Evolutionary conservation across 2,797 vertebrate genomes (phyloP).

Genomic region (Agapornis canus): DNA sequence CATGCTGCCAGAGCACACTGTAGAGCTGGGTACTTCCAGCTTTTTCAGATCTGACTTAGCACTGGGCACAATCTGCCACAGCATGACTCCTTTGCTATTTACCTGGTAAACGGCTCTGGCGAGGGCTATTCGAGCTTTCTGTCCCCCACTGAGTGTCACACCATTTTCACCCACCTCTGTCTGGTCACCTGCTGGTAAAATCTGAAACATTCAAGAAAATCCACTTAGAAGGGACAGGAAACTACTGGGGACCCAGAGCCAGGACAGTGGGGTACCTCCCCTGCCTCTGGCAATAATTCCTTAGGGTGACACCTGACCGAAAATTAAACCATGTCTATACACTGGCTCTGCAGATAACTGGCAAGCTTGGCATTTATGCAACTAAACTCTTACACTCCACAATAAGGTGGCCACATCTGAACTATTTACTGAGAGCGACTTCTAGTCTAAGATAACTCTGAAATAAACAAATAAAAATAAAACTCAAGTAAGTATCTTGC

Average conservation of each 20-base stretch:
- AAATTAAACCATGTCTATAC: neutral
- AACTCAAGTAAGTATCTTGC: neutral
- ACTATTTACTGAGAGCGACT: neutral
- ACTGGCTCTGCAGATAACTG: neutral
- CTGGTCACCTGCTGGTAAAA: constrained; percentile 89
- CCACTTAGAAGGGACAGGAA: neutral
- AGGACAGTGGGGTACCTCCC: neutral
- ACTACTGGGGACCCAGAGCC: neutral
- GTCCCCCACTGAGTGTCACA: constrained; percentile 94
- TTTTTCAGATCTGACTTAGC: neutral
- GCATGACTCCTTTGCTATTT: neutral
- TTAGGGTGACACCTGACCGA: neutral
- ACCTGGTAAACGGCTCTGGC: constrained; percentile 96
- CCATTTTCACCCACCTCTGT: constrained; percentile 98
- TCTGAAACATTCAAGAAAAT: constrained; percentile 67
- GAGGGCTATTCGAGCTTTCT: constrained; percentile 92
- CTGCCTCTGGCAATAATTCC: neutral
- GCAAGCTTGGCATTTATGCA: neutral
- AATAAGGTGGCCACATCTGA: neutral
- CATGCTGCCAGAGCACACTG: neutral
- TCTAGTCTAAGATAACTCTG: neutral
- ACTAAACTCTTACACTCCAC: neutral
- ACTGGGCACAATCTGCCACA: neutral
- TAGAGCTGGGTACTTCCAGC: neutral
- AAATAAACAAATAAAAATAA: neutral